Conservation (phyloP, 2,888 invertebrate genomes). For the Ecdyonurus torrentis region DNA sequence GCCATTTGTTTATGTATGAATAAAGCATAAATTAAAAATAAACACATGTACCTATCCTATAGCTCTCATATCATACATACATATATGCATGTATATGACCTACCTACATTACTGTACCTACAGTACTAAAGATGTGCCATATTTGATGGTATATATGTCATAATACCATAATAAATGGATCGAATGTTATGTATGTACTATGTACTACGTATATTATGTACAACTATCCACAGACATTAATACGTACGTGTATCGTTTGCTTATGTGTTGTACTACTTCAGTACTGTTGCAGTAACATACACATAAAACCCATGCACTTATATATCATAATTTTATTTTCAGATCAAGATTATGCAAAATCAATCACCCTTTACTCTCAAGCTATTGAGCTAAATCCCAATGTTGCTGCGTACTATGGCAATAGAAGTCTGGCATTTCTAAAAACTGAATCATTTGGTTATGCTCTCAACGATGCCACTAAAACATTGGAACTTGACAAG, state of each 20-base stretch:
- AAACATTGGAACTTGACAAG: conserved; percentile 77
- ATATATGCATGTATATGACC: no score
- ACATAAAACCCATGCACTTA: no score
- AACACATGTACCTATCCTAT: no score
- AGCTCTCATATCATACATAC: no score
- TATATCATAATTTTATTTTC: conserved; percentile 15
- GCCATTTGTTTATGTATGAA: no score
- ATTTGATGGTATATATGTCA: no score
- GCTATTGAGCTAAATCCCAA: conserved; percentile 75
- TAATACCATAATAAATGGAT: no score
- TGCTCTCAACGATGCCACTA: conserved; percentile 81
- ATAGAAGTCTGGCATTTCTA: conserved; percentile 89
- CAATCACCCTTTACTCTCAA: conserved; percentile 67
- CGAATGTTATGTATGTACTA: no score
- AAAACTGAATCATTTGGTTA: conserved; percentile 91
- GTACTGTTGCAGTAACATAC: neutral
- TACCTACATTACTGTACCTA: no score
- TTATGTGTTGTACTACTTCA: neutral
- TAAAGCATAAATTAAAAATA: no score
- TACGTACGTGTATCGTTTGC: neutral
- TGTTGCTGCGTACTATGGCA: conserved; percentile 79
- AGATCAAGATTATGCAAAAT: conserved; percentile 82
- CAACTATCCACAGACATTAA: neutral
- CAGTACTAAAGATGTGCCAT: no score
- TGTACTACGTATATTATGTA: no score